Base-by-base conservation (phyloP, 2,888 invertebrate genomes). In the Drosophila fulvimacula region DNA sequence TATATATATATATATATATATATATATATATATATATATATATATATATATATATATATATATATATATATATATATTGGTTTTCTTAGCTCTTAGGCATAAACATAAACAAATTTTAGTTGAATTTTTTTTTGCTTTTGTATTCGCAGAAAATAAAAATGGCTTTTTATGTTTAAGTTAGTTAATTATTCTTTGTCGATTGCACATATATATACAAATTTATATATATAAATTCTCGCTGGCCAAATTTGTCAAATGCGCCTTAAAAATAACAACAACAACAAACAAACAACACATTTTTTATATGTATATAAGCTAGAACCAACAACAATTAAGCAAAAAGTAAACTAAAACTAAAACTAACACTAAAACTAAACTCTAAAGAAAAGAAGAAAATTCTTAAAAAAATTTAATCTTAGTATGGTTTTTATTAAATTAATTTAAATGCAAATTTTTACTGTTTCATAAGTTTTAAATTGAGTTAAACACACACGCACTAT, bases 131-230 rank as follows among this genome's bases (percentile, higher is more conserved):
- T 79, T 83, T 78, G 81, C 86, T 82, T 63, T 72, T 73, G 42
- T 69, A 58, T 30, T 41, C 55, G 49, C 61, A 61, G 41, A 69
- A 69, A 55, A 63, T 36, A 51, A 61, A 55, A 42, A 80, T 78
- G 88, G 87, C 81, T 83, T 88, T 82, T 86, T 81, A 72, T 67
- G 51, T 66, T 83, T 86, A 83, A 83, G 82, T 86, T 88, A 88
- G 89, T 73, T 86, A 87, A 83, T 79, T 60, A 69, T 63, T 52
- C 39, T 65, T 70, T 69, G 39, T 60, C 69, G 63, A 58, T 76
- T 72, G 56, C 59, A 64, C 49, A 41, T 44, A 61, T 39, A 19
- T 27, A 48, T n/a, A 34, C 10, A 52, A 10, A 24, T 19, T 15
- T 24, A 0, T 59, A 32, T 24, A 13, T 38, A 19, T 39, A 46